These are phyloP conservation scores for Lomographa bimaculata DNA, from an alignment of 2,888 invertebrate species.

Conservation along the genomic window DNA sequence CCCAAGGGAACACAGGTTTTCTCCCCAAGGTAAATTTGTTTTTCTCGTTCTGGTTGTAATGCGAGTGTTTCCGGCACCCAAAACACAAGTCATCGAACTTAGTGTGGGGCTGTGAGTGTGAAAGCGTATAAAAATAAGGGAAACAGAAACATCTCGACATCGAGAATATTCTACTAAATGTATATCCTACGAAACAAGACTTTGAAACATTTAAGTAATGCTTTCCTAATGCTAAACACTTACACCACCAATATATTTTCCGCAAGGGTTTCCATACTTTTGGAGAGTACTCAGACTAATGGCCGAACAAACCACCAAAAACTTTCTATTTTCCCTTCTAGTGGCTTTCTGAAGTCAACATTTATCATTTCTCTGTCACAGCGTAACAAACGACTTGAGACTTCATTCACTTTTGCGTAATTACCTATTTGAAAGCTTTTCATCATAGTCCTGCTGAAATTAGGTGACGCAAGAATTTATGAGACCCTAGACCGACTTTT, in stretches of 20 bases:
- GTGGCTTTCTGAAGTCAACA: conserved; percentile 35
- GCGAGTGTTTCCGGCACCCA: too few relatives aligned
- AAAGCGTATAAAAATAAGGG: too few relatives aligned
- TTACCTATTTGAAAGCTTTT: conserved; percentile 33
- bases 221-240: conserved; percentile 15
- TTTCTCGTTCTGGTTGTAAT: too few relatives aligned
- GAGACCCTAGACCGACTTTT: not conserved
- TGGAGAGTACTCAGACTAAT: conserved; percentile 28
- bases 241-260: conserved; percentile 13
- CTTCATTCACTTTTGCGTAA: conserved; percentile 35
- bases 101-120: too few relatives aligned
- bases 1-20: too few relatives aligned
- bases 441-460: conserved; percentile 21
- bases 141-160: too few relatives aligned
- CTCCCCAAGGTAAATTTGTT: too few relatives aligned
- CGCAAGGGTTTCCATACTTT: conserved; percentile 7
- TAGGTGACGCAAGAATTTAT: conserved; percentile 15
- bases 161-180: too few relatives aligned
- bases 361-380: conserved; percentile 40
- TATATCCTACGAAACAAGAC: too few relatives aligned
- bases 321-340: conserved; percentile 32
- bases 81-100: too few relatives aligned
- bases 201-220: conserved; percentile 4
- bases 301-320: conserved; percentile 34
- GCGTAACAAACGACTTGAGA: conserved; percentile 34